phyloP scores from a whole-genome alignment of 2,888 invertebrate species.

The Hecatera dysodea region DNA sequence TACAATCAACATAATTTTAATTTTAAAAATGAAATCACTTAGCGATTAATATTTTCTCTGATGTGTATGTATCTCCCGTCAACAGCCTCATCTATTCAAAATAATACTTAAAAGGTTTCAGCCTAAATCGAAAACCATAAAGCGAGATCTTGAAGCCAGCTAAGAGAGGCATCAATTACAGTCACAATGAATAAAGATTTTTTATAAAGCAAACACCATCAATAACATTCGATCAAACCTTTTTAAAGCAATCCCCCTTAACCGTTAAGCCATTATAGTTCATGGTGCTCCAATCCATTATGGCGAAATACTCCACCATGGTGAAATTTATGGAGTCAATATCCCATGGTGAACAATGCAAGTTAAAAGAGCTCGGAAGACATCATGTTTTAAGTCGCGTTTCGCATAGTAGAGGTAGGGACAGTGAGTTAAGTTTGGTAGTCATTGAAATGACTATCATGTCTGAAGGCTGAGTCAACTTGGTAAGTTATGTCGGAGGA shows the following conservation, averaged over 20 bases:
- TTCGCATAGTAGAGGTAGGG: background rate
- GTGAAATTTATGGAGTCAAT: conserved; percentile 63
- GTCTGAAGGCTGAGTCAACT: background rate
- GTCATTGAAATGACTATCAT: background rate
- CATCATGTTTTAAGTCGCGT: conserved; percentile 58
- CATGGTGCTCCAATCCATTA: conserved; percentile 59
- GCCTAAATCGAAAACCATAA: conserved; percentile 4
- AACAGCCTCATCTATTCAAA: no score
- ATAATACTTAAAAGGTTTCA: background rate
- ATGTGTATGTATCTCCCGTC: no score
- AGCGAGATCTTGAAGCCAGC: conserved; percentile 21
- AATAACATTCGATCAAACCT: conserved; percentile 55
- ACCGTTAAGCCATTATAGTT: conserved; percentile 55
- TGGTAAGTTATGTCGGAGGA: background rate
- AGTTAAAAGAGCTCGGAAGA: conserved; percentile 60
- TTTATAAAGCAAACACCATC: conserved; percentile 38
- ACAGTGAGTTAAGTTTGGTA: conserved; percentile 32
- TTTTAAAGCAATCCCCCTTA: conserved; percentile 52
- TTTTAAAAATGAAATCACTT: no score
- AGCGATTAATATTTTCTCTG: no score
- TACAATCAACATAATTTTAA: no score
- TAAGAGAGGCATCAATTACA: conserved; percentile 27
- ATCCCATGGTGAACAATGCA: conserved; percentile 61
- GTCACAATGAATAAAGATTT: conserved; percentile 24
- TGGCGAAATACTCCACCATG: conserved; percentile 43